phyloP scores from a whole-genome alignment of 2,888 invertebrate species.

The Aphodius sticticus region DNA sequence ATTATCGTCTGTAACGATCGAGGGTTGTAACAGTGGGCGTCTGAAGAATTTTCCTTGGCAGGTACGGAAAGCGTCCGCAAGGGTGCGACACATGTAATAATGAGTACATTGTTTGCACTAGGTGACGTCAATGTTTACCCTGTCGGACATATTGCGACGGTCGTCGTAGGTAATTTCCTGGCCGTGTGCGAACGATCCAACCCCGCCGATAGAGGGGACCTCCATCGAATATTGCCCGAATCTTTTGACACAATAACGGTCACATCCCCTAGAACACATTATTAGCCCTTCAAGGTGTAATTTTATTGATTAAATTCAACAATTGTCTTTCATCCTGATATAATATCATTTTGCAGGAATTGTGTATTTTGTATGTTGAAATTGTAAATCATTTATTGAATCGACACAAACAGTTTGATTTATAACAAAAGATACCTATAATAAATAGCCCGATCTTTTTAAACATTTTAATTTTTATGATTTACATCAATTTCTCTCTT shows the following conservation, averaged over 20 bases:
- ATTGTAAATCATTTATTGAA: no score
- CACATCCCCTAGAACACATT: neutral
- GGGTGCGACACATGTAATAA: constrained; percentile 51
- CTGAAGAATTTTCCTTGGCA: neutral
- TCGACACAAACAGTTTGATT: no score
- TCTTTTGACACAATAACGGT: constrained; percentile 28
- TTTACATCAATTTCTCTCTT: no score
- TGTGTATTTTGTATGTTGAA: no score
- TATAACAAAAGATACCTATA: no score
- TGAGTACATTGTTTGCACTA: constrained; percentile 51
- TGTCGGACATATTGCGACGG: constrained; percentile 61
- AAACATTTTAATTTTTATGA: no score
- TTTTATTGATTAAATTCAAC: neutral
- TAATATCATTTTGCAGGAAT: no score
- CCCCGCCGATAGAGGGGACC: constrained; percentile 6
- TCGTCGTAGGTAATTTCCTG: constrained; percentile 58
- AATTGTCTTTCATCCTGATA: no score
- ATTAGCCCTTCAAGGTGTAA: neutral
- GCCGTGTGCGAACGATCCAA: constrained; percentile 35
- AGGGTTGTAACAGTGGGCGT: neutral
- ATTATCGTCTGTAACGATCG: neutral
- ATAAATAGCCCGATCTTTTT: no score
- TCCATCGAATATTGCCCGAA: constrained; percentile 40
- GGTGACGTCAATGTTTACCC: constrained; percentile 60
- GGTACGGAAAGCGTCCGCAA: constrained; percentile 19